Base-by-base conservation (phyloP, 2,888 invertebrate species). In the Helicoverpa assulta region DNA sequence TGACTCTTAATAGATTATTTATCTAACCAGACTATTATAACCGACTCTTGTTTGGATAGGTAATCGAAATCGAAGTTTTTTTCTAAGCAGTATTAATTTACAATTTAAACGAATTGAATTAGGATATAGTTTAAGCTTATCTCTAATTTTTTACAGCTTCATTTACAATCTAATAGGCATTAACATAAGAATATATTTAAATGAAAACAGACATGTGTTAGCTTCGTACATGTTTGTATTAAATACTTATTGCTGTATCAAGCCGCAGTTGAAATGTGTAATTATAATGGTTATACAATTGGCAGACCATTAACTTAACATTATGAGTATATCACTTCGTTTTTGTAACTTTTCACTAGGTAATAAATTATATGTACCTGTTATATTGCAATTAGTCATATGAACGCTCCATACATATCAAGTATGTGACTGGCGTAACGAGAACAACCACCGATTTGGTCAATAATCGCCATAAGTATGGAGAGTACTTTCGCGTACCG, bases 401-500 rank as follows among this genome's bases (percentile, higher is more conserved):
- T 60, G 58, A 70, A 65, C 29, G 61, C 57, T 50, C 59, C 37
- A 61, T 59, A 80, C 69, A 66, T 56, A 71, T 81, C 73, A 76
- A 85, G 85, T 85, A 84, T 90, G 91, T 92, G 94, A 94, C 93
- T 94, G 94, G 91, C 93, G 90, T 94, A 94, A 94, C 91, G 91
- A 93, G 94, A 92, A 87, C 93, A 92, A 89, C 90, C 88, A 90
- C 92, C 90, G 93, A 94, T 94, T 94, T 94, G 94, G 94, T 90
- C 93, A 94, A 93, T 95, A 94, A 95, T 92, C 93, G 91, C 90
- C 88, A 89, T 94, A 94, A 94, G 93, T 94, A 93, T 91, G 91
- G 92, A 90, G 88, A 93, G 91, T 90, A 93, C 93, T 92, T 94
- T 94, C 93, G 90, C 91, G 91, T 89, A 92, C 94, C 91, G 92